Conservation (phyloP, 2,113 vertebrate species). For the Oncorhynchus kisutch region DNA sequence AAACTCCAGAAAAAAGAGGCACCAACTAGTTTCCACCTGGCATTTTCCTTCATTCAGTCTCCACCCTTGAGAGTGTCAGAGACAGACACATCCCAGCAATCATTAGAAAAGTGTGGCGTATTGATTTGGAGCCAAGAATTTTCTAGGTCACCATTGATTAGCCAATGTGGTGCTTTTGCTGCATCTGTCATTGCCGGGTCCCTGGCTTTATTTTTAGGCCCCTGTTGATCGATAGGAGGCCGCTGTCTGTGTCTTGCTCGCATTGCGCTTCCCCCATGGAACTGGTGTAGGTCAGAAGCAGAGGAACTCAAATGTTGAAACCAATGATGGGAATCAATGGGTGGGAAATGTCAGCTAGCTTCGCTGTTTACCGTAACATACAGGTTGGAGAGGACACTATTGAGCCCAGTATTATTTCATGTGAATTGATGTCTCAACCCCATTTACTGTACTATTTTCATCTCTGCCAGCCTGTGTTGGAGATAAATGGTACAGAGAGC, state of each 20-base stretch:
- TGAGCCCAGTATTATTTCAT: constrained; percentile 29
- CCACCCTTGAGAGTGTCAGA: constrained; percentile 23
- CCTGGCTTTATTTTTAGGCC: constrained; percentile 61
- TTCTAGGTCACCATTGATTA: constrained; percentile 66
- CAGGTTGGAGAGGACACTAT: constrained; percentile 24
- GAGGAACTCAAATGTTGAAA: constrained; percentile 60
- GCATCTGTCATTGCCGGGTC: constrained; percentile 33
- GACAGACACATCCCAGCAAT: constrained; percentile 38
- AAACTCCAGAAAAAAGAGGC: constrained; percentile 5
- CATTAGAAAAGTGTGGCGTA: constrained; percentile 53
- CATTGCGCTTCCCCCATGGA: constrained; percentile 38
- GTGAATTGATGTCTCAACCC: constrained; percentile 23
- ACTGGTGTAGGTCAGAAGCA: constrained; percentile 57
- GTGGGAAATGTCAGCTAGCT: constrained; percentile 66
- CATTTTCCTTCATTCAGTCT: constrained; percentile 24
- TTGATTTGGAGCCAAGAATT: constrained; percentile 45
- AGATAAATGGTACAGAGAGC: constrained; percentile 4
- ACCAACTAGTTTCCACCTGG: constrained; percentile 31
- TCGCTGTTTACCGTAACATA: constrained; percentile 42
- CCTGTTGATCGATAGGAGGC: constrained; percentile 54
- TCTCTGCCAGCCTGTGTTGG: neutral
- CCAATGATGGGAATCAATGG: constrained; percentile 68
- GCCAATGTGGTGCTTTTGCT: constrained; percentile 40
- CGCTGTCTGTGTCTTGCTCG: constrained; percentile 40
- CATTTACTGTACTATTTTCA: constrained; percentile 14